phyloP scores from a whole-genome alignment of 2,797 vertebrate species.

The Agapornis canus region DNA sequence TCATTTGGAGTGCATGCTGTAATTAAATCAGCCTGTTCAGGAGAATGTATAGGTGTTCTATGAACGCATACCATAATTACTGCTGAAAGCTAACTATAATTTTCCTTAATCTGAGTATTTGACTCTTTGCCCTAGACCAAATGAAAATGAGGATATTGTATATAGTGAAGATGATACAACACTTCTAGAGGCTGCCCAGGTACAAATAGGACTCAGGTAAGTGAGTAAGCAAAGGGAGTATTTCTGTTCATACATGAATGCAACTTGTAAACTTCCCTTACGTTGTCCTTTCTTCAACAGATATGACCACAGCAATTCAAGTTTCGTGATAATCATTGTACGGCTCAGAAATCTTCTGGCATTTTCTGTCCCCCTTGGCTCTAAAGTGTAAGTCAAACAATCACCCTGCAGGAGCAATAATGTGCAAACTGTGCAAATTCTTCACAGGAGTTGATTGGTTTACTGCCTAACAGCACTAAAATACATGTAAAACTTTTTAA shows the following conservation, averaged over 20 bases:
- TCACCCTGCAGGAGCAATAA: background rate
- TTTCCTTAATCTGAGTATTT: background rate
- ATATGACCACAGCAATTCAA: slow-evolving; percentile 76
- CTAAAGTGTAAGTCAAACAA: slow-evolving; percentile 82
- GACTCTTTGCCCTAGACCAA: slow-evolving; percentile 65
- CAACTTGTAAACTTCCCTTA: background rate
- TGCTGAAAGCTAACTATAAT: background rate
- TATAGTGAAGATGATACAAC: slow-evolving; percentile 75
- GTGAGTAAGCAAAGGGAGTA: background rate
- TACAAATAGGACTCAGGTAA: slow-evolving; percentile 82
- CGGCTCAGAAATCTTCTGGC: slow-evolving; percentile 76
- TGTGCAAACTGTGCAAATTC: background rate
- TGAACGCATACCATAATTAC: background rate
- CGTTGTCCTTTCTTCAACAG: slow-evolving; percentile 67
- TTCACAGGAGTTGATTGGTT: background rate
- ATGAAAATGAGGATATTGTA: slow-evolving; percentile 72
- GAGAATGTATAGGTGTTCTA: background rate
- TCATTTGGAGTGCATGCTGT: background rate
- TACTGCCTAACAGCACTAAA: background rate
- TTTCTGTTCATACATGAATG: background rate
- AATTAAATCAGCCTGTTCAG: background rate
- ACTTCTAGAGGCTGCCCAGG: slow-evolving; percentile 74
- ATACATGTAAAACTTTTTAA: background rate
- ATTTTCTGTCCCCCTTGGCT: slow-evolving; percentile 70
- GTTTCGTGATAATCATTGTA: slow-evolving; percentile 78